These are phyloP conservation scores for Ditula angustiorana DNA, from an alignment of 2,888 invertebrate species.

Conservation along the genomic window DNA sequence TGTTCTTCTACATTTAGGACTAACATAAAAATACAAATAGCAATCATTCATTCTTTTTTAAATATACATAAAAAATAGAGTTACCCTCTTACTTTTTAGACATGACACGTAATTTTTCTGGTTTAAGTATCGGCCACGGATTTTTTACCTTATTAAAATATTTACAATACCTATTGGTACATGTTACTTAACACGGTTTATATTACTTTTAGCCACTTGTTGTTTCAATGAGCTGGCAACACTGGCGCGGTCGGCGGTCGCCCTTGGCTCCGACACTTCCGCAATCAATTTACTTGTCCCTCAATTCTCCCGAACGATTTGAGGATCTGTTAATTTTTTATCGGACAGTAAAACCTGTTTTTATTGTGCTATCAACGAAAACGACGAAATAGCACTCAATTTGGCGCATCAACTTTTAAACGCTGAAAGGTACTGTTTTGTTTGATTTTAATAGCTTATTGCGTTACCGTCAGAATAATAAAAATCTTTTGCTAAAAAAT, in stretches of 20 bases:
- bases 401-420: conserved; percentile 16
- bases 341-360: conserved; percentile 18
- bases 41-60: no score
- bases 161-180: no score
- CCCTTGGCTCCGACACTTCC: conserved; percentile 1
- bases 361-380: conserved; percentile 27
- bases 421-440: not conserved
- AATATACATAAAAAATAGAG: no score
- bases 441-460: conserved; percentile 1
- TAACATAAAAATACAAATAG: no score
- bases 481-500: not conserved
- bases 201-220: no score
- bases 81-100: no score
- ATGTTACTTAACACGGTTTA: no score
- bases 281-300: conserved; percentile 27
- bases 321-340: conserved; percentile 25
- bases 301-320: conserved; percentile 16
- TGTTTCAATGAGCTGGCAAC: not conserved
- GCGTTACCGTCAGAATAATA: not conserved
- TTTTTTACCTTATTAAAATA: no score
- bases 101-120: no score
- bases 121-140: no score
- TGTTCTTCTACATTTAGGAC: no score
- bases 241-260: not conserved
- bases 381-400: conserved; percentile 21